Conservation (phyloP, 2,888 invertebrate genomes). For the Shargacucullia verbasci region DNA sequence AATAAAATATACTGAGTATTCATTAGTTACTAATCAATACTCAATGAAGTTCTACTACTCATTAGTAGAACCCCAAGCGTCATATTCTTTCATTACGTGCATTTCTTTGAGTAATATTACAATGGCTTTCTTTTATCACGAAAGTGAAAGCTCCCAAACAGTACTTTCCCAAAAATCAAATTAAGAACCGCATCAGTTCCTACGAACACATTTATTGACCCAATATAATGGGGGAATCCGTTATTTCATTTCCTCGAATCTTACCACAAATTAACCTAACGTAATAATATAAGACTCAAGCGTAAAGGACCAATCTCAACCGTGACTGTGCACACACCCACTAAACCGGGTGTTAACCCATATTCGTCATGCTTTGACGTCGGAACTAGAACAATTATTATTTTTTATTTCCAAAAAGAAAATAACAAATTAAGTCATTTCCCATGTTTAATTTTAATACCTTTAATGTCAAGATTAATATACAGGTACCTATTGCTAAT, state of each 20-base stretch:
- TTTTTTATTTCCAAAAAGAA: constrained; percentile 29
- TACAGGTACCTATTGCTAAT: no score
- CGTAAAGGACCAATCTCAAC: constrained; percentile 32
- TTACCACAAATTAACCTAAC: constrained; percentile 1
- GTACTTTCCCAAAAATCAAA: background rate
- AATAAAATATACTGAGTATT: no score
- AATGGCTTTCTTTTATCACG: background rate
- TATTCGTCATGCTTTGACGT: constrained; percentile 31
- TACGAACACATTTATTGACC: constrained; percentile 21
- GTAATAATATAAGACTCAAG: constrained; percentile 9
- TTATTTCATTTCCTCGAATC: constrained; percentile 19
- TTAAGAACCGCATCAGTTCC: background rate
- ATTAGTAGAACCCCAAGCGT: background rate
- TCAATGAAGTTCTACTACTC: no score
- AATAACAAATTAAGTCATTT: constrained; percentile 17
- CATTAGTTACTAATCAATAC: no score
- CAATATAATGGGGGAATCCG: constrained; percentile 24
- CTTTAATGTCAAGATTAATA: no score
- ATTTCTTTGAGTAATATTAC: background rate
- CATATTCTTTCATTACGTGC: background rate
- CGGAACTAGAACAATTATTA: constrained; percentile 19
- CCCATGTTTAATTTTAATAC: constrained; percentile 1
- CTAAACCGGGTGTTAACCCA: constrained; percentile 2
- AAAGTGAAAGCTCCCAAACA: constrained; percentile 1
- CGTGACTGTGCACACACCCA: constrained; percentile 29